Evolutionary conservation across 2,888 invertebrate genomes (phyloP), one percentile per base, ranked within the genome.

Genomic region (Andrena camellia): DNA sequence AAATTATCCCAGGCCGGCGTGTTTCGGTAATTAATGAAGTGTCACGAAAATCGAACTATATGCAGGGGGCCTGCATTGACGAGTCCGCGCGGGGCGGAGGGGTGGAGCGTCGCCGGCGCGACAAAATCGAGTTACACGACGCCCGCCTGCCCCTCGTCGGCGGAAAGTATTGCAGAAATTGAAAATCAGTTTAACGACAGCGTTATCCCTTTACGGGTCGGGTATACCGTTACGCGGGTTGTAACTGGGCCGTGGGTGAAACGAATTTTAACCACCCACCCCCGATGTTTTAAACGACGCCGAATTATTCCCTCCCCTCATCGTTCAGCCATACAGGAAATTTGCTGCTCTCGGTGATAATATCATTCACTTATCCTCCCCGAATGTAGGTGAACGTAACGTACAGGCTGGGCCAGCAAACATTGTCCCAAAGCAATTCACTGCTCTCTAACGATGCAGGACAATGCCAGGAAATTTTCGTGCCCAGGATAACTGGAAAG

Each of bases 11-110:
- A 59, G 76, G 57, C 66, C 78, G 74, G 76, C 84, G 88, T 86
- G 88, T 83, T 86, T 85, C 85, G 78, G 80, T 88, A 88, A 88
- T 88, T 88, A 86, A 88, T 88, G 88, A 85, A 85, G 86, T 88
- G 86, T 86, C 83, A 72, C 72, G 88, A 88, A 85, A 86, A 88
- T 88, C 88, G 88, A 88, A 83, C 83, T 80, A 68, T 75, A 64
- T 54, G 76, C 81, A 4, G 57, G 57, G 26, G 57, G 33, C 73
- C 73, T 72, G 64, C 67, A 42, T 35, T 50, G 78, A 74, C 52
- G 66, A 64, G 26, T 57, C 10, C 10, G 54, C 10, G 17, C 67
- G 73, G 33, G 74, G 66, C 68, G 63, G 70, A 50, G 66, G 64
- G 76, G 63, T 48, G 73, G 35, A 74, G 86, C 78, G 83, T 83